phyloP scores from a whole-genome alignment of 1,140 invertebrate genomes.

The Leptopilina boulardi region DNA sequence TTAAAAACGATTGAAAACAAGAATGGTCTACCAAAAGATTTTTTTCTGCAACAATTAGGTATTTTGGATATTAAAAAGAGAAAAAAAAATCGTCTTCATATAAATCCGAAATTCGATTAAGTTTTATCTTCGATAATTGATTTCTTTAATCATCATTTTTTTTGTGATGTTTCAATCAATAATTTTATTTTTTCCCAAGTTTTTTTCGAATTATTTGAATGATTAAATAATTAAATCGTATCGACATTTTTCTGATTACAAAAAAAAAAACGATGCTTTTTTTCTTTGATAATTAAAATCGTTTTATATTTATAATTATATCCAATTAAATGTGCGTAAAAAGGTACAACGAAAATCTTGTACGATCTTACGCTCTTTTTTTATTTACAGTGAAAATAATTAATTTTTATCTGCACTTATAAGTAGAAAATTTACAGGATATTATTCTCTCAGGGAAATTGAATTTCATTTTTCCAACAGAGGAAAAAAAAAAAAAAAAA shows the following conservation, averaged over 20 bases:
- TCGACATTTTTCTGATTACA: too few species aligned
- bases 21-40: too few species aligned
- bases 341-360: not conserved
- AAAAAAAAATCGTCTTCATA: slow-evolving; percentile 10
- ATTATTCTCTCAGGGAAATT: too few species aligned
- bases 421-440: slow-evolving; percentile 11
- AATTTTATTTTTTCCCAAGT: too few species aligned
- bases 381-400: not conserved
- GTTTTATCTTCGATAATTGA: not conserved
- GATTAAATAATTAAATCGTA: too few species aligned
- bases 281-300: not conserved
- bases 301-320: not conserved
- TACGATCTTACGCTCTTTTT: not conserved
- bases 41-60: slow-evolving; percentile 12
- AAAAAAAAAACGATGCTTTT: not conserved
- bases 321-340: not conserved
- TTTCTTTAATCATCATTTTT: not conserved
- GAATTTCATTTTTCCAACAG: not conserved
- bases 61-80: not conserved
- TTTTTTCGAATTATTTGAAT: too few species aligned
- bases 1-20: too few species aligned
- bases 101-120: slow-evolving; percentile 13
- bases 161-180: too few species aligned
- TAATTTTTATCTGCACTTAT: not conserved
- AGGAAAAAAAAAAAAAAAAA: too few species aligned